These are phyloP conservation scores for Bostrychus sinensis DNA, from an alignment of 2,113 vertebrate genomes.

Conservation along the genomic window DNA sequence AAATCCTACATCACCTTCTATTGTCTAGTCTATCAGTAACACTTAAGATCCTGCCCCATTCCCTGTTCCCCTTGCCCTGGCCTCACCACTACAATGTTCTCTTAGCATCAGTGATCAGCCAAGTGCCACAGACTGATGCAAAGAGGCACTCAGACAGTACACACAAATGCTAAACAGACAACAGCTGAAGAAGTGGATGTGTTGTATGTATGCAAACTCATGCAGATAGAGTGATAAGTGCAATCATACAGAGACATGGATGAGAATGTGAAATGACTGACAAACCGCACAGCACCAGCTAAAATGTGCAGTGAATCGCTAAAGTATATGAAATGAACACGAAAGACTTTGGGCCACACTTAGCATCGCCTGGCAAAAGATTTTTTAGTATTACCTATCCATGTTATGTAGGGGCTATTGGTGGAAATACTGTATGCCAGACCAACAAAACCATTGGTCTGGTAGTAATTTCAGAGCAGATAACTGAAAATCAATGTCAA, in stretches of 20 bases:
- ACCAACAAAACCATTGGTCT: no score
- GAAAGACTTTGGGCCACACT: no score
- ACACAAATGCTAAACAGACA: slow-evolving; percentile 20
- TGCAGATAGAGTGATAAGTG: slow-evolving; percentile 17
- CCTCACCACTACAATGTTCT: slow-evolving; percentile 34
- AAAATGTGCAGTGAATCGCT: neutral
- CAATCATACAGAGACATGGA: neutral
- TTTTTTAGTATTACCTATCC: no score
- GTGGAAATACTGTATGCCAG: no score
- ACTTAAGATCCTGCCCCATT: slow-evolving; percentile 54
- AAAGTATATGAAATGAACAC: no score
- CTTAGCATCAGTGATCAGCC: slow-evolving; percentile 55
- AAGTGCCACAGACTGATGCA: slow-evolving; percentile 25
- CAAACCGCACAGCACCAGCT: neutral
- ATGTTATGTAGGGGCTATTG: no score
- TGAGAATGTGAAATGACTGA: neutral
- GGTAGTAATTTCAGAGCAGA: no score
- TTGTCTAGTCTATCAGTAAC: slow-evolving; percentile 73
- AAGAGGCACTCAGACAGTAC: slow-evolving; percentile 13
- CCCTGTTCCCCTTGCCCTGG: slow-evolving; percentile 19
- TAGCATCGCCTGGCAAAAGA: no score
- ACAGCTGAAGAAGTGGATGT: slow-evolving; percentile 4
- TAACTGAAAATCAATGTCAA: no score
- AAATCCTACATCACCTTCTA: slow-evolving; percentile 71
- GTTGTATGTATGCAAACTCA: slow-evolving; percentile 9